phyloP scores from a whole-genome alignment of 2,888 invertebrate genomes.

The Buathra laborator region DNA sequence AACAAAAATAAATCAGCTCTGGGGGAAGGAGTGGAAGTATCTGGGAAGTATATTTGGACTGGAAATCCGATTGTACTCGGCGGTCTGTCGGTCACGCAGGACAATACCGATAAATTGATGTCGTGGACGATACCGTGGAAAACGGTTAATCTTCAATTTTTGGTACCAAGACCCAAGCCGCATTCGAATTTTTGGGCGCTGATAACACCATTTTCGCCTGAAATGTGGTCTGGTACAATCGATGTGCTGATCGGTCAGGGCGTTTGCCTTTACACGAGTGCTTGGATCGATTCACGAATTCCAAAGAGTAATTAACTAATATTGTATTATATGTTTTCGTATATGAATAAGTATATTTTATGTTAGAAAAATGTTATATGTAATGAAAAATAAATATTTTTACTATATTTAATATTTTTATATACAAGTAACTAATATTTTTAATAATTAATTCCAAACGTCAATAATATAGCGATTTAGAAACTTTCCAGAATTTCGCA shows the following conservation, averaged over 20 bases:
- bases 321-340: too few relatives aligned
- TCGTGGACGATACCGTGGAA: slow-evolving; percentile 78
- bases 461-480: too few relatives aligned
- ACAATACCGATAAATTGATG: slow-evolving; percentile 68
- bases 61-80: slow-evolving; percentile 75
- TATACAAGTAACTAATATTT: not conserved
- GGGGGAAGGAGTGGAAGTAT: slow-evolving; percentile 74
- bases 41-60: slow-evolving; percentile 81
- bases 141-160: slow-evolving; percentile 75
- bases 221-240: slow-evolving; percentile 75
- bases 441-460: not conserved
- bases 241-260: slow-evolving; percentile 71
- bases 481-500: slow-evolving; percentile 72
- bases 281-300: slow-evolving; percentile 75
- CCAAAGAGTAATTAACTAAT: too few relatives aligned
- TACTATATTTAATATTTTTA: too few relatives aligned
- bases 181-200: slow-evolving; percentile 80
- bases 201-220: slow-evolving; percentile 76
- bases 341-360: too few relatives aligned
- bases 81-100: slow-evolving; percentile 77
- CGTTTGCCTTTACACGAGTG: slow-evolving; percentile 72
- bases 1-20: slow-evolving; percentile 69
- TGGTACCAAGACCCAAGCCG: slow-evolving; percentile 81
- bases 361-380: too few relatives aligned
- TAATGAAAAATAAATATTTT: too few relatives aligned